A percentile compares a stretch with the other conserved stretches of the same genome.
These are phyloP conservation scores for Camptogramma bilineatum DNA, from an alignment of 2,888 invertebrate genomes.

Conservation along the genomic window DNA sequence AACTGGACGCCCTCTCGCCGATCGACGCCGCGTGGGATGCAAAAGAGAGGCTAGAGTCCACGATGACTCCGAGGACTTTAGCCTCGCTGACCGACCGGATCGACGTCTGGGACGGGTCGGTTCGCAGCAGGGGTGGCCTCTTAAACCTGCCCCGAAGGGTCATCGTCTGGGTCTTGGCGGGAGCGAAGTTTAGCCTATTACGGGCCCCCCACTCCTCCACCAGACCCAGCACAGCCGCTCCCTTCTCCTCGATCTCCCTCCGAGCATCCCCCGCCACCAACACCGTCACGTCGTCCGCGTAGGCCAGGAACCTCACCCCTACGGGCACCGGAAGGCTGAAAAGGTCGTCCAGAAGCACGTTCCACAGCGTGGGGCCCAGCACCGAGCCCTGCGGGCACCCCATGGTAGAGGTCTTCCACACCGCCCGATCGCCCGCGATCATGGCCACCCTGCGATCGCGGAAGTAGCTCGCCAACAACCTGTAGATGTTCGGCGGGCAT, in stretches of 20 bases:
- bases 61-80: conserved; percentile 5
- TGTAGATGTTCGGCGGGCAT: conserved; percentile 46
- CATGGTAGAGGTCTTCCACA: conserved; percentile 35
- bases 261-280: conserved; percentile 28
- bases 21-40: conserved; percentile 4
- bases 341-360: conserved; percentile 46
- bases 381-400: conserved; percentile 49
- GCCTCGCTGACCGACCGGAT: background rate
- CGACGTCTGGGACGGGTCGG: background rate
- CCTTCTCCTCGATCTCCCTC: background rate
- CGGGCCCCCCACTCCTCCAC: conserved; percentile 12
- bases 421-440: background rate
- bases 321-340: conserved; percentile 36
- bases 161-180: conserved; percentile 11
- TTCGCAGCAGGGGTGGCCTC: conserved; percentile 8
- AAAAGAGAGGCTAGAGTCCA: background rate
- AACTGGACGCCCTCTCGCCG: background rate
- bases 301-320: background rate
- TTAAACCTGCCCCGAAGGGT: conserved; percentile 2
- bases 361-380: conserved; percentile 45
- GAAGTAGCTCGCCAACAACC: conserved; percentile 47
- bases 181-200: conserved; percentile 11
- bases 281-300: conserved; percentile 46
- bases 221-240: background rate
- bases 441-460: background rate